Evolutionary conservation across 1,140 invertebrate genomes (phyloP).

Genomic region (Thaumetopoea pityocampa): DNA sequence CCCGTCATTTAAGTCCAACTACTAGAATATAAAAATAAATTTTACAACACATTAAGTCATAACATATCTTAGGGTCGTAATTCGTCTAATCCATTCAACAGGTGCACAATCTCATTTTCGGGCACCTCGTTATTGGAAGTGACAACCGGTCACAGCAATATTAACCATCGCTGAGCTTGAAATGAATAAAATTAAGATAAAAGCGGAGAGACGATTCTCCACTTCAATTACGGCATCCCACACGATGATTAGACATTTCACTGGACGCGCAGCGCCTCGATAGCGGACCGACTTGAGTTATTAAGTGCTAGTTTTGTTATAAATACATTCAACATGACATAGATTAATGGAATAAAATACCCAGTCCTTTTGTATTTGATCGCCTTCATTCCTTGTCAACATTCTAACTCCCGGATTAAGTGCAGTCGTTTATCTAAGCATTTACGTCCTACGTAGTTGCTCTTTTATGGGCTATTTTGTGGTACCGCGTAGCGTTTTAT

Average conservation of each 20-base stretch:
- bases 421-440: constrained; percentile 55
- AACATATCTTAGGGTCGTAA: no score
- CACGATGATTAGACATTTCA: constrained; percentile 68
- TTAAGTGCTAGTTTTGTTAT: constrained; percentile 66
- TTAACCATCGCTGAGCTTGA: constrained; percentile 49
- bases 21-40: no score
- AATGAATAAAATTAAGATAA: constrained; percentile 73
- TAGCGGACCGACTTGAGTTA: constrained; percentile 42
- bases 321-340: constrained; percentile 63
- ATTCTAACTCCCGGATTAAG: constrained; percentile 63
- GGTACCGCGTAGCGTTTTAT: constrained; percentile 32
- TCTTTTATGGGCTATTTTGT: constrained; percentile 43
- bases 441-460: constrained; percentile 43
- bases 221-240: constrained; percentile 67
- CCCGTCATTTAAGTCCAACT: no score
- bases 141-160: constrained; percentile 67
- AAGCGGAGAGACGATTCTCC: constrained; percentile 51
- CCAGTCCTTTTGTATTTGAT: constrained; percentile 48
- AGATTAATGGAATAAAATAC: constrained; percentile 62
- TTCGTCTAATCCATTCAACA: constrained; percentile 25
- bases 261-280: constrained; percentile 38
- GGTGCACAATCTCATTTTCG: constrained; percentile 42
- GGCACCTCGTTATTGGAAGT: constrained; percentile 56
- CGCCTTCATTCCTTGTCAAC: constrained; percentile 56
- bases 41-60: no score